phyloP scores from a whole-genome alignment of 2,888 invertebrate genomes.

The Anthrax anthrax region DNA sequence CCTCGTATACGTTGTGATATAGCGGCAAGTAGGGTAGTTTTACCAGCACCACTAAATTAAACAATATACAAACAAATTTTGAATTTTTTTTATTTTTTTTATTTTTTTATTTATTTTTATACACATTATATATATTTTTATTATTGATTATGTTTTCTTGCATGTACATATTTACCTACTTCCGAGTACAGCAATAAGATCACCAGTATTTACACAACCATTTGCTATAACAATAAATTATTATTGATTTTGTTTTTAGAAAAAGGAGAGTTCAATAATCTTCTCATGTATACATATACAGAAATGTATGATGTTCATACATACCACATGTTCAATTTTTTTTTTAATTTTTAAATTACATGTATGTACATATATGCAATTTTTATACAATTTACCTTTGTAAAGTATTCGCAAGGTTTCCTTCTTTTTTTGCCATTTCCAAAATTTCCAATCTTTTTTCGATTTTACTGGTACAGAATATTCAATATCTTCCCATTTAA shows the following conservation, averaged over 20 bases:
- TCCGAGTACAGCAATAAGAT: slow-evolving; percentile 60
- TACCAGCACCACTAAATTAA: slow-evolving; percentile 54
- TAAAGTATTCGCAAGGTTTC: not conserved
- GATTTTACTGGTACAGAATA: slow-evolving; percentile 28
- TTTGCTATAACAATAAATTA: slow-evolving; percentile 38
- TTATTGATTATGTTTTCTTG: no score
- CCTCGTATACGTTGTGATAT: slow-evolving; percentile 58
- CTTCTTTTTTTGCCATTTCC: slow-evolving; percentile 16
- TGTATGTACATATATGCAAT: not conserved
- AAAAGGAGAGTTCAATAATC: no score
- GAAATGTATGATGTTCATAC: no score
- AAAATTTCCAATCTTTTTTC: slow-evolving; percentile 28
- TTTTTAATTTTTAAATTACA: not conserved
- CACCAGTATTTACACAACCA: slow-evolving; percentile 52
- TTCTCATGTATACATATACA: no score
- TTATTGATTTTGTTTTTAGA: not conserved
- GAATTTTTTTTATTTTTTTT: not conserved
- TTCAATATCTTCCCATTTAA: slow-evolving; percentile 30
- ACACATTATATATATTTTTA: no score
- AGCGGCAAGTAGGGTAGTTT: slow-evolving; percentile 58
- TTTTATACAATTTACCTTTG: not conserved
- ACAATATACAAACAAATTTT: not conserved
- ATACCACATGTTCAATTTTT: no score
- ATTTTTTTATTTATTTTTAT: not conserved
- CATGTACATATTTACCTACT: slow-evolving; percentile 44